A percentile compares a stretch with the other conserved stretches of the same genome.
These are phyloP conservation scores for Drosophila orosa DNA, from an alignment of 1,140 invertebrate genomes.

Conservation along the genomic window DNA sequence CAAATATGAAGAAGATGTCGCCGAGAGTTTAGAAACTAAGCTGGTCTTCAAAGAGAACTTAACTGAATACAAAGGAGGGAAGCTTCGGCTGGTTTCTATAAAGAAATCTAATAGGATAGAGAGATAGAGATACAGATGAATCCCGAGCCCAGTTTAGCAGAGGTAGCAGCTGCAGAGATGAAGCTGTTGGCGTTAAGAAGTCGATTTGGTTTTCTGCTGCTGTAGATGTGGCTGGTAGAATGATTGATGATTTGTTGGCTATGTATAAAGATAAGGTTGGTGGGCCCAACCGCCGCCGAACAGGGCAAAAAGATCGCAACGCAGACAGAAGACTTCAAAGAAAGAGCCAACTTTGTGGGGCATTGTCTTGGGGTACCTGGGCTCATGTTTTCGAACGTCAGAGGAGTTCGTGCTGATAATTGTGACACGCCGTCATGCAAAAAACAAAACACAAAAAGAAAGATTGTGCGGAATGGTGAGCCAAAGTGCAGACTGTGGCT, in stretches of 20 bases:
- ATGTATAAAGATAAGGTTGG: constrained; percentile 58
- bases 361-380: constrained; percentile 61
- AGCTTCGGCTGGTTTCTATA: constrained; percentile 26
- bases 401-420: constrained; percentile 72
- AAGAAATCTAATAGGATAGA: constrained; percentile 55
- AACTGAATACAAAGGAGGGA: constrained; percentile 13
- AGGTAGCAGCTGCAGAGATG: constrained; percentile 38
- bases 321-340: constrained; percentile 32
- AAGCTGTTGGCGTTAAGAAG: constrained; percentile 74
- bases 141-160: constrained; percentile 35
- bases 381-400: constrained; percentile 64
- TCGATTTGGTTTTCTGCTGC: constrained; percentile 64
- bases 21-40: constrained; percentile 51
- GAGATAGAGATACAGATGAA: constrained; percentile 5
- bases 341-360: constrained; percentile 41
- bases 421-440: constrained; percentile 60
- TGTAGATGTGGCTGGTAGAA: constrained; percentile 42
- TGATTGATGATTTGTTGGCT: constrained; percentile 76
- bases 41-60: constrained; percentile 11
- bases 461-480: constrained; percentile 19
- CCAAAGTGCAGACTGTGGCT: constrained; percentile 17
- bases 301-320: constrained; percentile 32
- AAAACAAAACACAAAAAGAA: constrained; percentile 24
- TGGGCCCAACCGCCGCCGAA: constrained; percentile 25
- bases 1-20: constrained; percentile 50